Conservation (phyloP, 2,113 vertebrate species). For the Aegotheles bennettii region DNA sequence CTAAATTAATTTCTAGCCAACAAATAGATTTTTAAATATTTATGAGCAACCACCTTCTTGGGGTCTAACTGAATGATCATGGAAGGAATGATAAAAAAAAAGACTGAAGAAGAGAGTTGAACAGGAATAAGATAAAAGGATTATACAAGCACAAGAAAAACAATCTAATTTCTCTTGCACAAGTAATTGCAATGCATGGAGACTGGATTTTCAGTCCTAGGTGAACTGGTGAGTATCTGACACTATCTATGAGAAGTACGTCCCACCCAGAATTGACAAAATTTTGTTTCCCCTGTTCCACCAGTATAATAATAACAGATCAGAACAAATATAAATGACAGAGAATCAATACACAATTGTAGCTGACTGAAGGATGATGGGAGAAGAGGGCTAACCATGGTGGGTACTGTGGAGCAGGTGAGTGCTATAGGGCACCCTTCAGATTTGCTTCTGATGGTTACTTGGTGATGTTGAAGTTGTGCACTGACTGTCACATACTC, state of each 20-base stretch:
- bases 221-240: background rate
- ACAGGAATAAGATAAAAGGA: background rate
- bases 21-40: background rate
- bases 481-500: background rate
- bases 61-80: background rate
- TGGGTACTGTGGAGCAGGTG: background rate
- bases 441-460: background rate
- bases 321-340: background rate
- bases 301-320: background rate
- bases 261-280: background rate
- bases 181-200: background rate
- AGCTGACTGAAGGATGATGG: background rate
- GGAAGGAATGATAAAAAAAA: background rate
- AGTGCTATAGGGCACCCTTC: background rate
- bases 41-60: background rate
- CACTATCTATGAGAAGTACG: background rate
- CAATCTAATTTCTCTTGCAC: background rate
- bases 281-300: fast-evolving
- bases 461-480: background rate
- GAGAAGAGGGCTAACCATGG: background rate
- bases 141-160: background rate
- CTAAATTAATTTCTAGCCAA: background rate
- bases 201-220: background rate
- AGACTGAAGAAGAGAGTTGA: background rate
- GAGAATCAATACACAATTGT: background rate